Evolutionary conservation across 2,888 invertebrate genomes (phyloP), one percentile per base, ranked within the genome.

Genomic region (Melinopterus prodromus): DNA sequence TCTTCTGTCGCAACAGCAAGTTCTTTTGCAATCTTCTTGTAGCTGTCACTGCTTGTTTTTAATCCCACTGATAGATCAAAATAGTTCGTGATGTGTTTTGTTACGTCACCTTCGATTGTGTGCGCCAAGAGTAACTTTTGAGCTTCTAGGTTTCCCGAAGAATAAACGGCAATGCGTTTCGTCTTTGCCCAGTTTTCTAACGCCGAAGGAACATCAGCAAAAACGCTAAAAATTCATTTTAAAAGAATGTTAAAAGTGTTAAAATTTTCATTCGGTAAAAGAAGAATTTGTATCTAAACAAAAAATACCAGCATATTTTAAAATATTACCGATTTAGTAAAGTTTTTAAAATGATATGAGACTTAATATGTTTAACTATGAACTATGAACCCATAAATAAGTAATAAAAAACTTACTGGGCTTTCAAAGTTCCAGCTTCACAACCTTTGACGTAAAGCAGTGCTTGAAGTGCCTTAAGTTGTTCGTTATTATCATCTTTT

Each of bases 141-240:
- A 14, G 98, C 96, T 85, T 95, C 94, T 0, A 97, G 93, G 79
- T 97, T 97, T 75, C 98, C 98, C 36, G 98, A 98, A 0, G 98
- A 98, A 89, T 96, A 99, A 81, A 98, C 94, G 87, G 94, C 97
- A 76, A 98, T 90, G 12, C 86, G 85, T 36, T 94, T 95, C 14
- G 91, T 89, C 4, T 92, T 90, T 3, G 91, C 92, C 95, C 98
- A 96, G 80, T 91, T 90, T 86, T 95, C 91, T 75, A 99, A 91
- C 0, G 95, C 94, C 15, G 91, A 90, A 0, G 93, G 91, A 0
- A 98, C 98, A 90, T 99, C 99, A 9, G 95, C 93, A 88, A 95
- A 99, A 37, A 99, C 92, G 88, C 98, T 98, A 90, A 76, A 92
- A 91, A 84, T 82, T 84, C 1, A 16, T 14, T n/a, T n/a, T 2